phyloP scores from a whole-genome alignment of 2,888 invertebrate genomes.

The Brassicogethes aeneus region DNA sequence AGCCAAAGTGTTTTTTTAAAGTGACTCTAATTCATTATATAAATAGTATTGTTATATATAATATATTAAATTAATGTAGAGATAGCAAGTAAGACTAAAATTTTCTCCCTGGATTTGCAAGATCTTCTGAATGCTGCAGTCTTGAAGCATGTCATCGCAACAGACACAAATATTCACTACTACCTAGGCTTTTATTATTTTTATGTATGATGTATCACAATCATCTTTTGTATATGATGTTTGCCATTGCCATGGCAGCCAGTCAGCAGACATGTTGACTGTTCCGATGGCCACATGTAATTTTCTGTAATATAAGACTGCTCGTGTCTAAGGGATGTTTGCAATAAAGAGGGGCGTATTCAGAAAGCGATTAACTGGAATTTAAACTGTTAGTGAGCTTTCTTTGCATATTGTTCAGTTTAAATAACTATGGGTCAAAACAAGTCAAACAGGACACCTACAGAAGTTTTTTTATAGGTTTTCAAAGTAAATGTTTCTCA shows the following conservation, averaged over 20 bases:
- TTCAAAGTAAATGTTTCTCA: too few relatives aligned
- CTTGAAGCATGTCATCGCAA: conserved; percentile 7
- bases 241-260: background rate
- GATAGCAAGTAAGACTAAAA: conserved; percentile 31
- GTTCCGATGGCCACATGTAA: conserved; percentile 13
- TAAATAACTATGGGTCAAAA: too few relatives aligned
- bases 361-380: conserved; percentile 22
- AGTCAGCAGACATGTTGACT: conserved; percentile 6
- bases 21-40: conserved; percentile 34
- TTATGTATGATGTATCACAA: background rate
- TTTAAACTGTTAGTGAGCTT: conserved; percentile 29
- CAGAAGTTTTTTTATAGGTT: too few relatives aligned
- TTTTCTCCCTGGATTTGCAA: conserved; percentile 16
- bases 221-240: background rate
- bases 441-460: too few relatives aligned
- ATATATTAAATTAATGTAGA: conserved; percentile 43
- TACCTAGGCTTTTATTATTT: background rate
- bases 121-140: conserved; percentile 16
- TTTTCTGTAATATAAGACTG: conserved; percentile 16
- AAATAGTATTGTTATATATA: conserved; percentile 52
- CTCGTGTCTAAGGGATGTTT: conserved; percentile 23
- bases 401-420: conserved; percentile 36
- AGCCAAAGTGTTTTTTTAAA: conserved; percentile 47
- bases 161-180: background rate
- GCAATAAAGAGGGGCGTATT: conserved; percentile 24